A percentile compares a stretch with the other conserved stretches of the same genome.
Evolutionary conservation across 64 coral and sea anemone genomes (phyloP).

Genomic region (Pocillopora verrucosa): DNA sequence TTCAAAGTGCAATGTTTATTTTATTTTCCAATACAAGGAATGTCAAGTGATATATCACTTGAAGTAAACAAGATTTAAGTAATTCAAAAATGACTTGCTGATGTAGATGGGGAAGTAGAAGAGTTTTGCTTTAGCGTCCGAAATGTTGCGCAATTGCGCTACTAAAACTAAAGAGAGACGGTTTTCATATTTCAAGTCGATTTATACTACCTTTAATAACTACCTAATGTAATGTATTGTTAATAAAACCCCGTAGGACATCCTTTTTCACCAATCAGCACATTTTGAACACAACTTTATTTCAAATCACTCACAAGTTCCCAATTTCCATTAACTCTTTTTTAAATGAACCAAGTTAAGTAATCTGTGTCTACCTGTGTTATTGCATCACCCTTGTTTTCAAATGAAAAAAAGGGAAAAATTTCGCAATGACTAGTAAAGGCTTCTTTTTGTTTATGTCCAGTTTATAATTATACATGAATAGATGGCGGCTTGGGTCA

Average conservation of each 20-base stretch:
- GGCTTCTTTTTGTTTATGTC: conserved; percentile 1
- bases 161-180: neutral
- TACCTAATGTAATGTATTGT: neutral
- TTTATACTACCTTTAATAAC: neutral
- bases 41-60: neutral
- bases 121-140: too few species aligned
- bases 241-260: neutral
- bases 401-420: neutral
- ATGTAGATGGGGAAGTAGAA: neutral
- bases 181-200: neutral
- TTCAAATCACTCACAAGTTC: too few species aligned
- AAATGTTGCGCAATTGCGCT: neutral
- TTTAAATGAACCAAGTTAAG: neutral
- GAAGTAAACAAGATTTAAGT: neutral
- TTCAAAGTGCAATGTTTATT: neutral
- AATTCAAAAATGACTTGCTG: neutral
- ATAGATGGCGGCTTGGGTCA: neutral
- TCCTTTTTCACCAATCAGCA: neutral
- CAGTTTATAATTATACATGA: neutral
- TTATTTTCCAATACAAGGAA: neutral
- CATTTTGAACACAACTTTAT: neutral
- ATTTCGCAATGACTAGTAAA: neutral
- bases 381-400: neutral
- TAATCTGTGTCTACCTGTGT: neutral
- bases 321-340: neutral